Evolutionary conservation across 2,888 invertebrate species (phyloP).

Genomic region (Pimpla rufipes): DNA sequence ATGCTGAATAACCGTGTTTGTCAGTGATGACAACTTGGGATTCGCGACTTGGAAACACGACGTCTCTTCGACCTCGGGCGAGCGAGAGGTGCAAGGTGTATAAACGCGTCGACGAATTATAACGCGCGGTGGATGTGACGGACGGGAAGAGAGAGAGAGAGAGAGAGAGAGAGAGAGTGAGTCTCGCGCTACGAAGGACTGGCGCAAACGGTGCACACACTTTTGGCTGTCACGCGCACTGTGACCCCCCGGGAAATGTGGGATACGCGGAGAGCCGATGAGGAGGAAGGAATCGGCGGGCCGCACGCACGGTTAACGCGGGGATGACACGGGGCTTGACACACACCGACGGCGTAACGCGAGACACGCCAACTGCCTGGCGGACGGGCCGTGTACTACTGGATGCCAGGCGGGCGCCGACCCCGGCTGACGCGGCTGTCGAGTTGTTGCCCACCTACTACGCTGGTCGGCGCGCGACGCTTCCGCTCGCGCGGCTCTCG

Average conservation of each 20-base stretch:
- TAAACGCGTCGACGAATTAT: no score
- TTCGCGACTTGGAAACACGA: no score
- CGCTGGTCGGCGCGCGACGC: constrained; percentile 63
- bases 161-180: no score
- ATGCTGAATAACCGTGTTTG: constrained; percentile 74
- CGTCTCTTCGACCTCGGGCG: no score
- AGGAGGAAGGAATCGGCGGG: constrained; percentile 1
- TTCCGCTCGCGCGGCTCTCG: constrained; percentile 23
- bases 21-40: no score
- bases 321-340: constrained; percentile 46
- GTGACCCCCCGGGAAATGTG: no score
- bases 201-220: constrained; percentile 12
- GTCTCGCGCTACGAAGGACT: no score
- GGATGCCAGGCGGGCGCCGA: constrained; percentile 79
- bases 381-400: constrained; percentile 70
- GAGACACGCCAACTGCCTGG: constrained; percentile 73
- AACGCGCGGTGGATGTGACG: no score
- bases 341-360: constrained; percentile 53
- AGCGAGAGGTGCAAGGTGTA: no score
- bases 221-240: not conserved
- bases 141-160: no score
- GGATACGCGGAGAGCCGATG: no score
- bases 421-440: constrained; percentile 81
- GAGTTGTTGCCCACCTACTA: constrained; percentile 72
- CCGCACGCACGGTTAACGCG: constrained; percentile 27